Base-by-base conservation (phyloP, 2,797 vertebrate species). In the Lacerta agilis region DNA sequence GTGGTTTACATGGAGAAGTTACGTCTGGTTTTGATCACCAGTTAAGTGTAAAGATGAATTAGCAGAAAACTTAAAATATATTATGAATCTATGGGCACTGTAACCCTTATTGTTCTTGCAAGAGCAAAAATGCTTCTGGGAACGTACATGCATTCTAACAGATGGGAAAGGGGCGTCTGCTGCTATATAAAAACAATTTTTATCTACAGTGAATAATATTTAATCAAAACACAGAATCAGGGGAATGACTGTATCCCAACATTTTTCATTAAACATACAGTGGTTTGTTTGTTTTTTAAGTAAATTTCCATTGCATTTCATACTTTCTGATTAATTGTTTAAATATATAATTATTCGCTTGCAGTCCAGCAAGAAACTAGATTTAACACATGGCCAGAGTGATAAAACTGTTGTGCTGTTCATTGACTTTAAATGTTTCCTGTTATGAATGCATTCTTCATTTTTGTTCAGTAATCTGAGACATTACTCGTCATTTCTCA, bases 81-180 rank as follows among this genome's bases (percentile, higher is more conserved):
- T 90, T 89, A 55, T 86, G 90, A 78, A 71, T 90, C 86, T 89
- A 69, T 80, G 72, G 90, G 91, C 49, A 86, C 38, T 89, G n/a
- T 90, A 81, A 69, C 87, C 38, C 43, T 86, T 87, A 79, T 49
- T 79, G 61, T 78, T 80, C 88, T 77, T 82, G 79, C 87, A 92
- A 86, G 0, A 20, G 29, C 67, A 87, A 79, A 36, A 76, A 73
- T 49, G 36, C 2, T 8, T 83, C 79, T 5, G 78, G 83, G 45
- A 75, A 75, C 25, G 10, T 36, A 25, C n/a, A 61, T 71, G 33
- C 33, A 73, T 73, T 73, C 33, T 36, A 73, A 73, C 33, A 73
- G 33, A 33, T 55, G 45, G 13, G 25, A 55, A 43, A 55, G 77
- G n/a, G 45, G 23, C 8, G 43, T 58, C 33, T 79, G 49, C 13